A percentile compares a stretch with the other conserved stretches of the same genome.
Conservation (phyloP, 1,140 invertebrate genomes). For the Diploscapter pachys region DNA sequence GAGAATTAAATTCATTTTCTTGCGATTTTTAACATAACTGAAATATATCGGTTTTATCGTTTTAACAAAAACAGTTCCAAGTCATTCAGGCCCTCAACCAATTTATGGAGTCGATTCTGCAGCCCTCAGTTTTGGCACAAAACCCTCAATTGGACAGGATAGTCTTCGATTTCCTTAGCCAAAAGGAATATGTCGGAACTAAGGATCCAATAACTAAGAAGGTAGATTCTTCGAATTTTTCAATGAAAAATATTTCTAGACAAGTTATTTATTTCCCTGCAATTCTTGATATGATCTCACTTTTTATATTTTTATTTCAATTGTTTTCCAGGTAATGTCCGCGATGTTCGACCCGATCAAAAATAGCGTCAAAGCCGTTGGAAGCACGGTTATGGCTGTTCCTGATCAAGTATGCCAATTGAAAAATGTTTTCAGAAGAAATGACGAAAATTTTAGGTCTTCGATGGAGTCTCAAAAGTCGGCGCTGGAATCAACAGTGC, state of each 20-base stretch:
- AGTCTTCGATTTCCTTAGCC: constrained; percentile 74
- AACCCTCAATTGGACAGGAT: constrained; percentile 71
- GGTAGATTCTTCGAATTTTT: constrained; percentile 39
- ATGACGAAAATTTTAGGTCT: constrained; percentile 10
- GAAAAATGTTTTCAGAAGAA: background rate
- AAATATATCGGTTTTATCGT: too few species aligned
- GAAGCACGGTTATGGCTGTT: constrained; percentile 50
- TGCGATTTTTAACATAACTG: too few species aligned
- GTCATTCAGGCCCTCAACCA: constrained; percentile 8
- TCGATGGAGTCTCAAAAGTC: constrained; percentile 48
- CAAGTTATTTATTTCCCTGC: background rate
- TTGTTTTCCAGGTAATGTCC: constrained; percentile 35
- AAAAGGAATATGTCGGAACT: constrained; percentile 72
- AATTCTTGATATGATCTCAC: background rate
- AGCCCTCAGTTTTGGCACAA: constrained; percentile 66
- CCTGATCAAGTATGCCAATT: constrained; percentile 43
- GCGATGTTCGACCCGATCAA: constrained; percentile 53
- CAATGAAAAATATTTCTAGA: background rate
- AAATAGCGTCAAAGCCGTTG: constrained; percentile 51
- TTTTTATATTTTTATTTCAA: background rate
- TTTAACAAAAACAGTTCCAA: too few species aligned
- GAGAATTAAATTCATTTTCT: too few species aligned
- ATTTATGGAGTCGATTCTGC: constrained; percentile 65
- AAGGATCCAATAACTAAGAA: constrained; percentile 61
- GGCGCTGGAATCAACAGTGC: constrained; percentile 53